Evolutionary conservation across 2,113 vertebrate species (phyloP).

Genomic region (Elephantulus edwardii): DNA sequence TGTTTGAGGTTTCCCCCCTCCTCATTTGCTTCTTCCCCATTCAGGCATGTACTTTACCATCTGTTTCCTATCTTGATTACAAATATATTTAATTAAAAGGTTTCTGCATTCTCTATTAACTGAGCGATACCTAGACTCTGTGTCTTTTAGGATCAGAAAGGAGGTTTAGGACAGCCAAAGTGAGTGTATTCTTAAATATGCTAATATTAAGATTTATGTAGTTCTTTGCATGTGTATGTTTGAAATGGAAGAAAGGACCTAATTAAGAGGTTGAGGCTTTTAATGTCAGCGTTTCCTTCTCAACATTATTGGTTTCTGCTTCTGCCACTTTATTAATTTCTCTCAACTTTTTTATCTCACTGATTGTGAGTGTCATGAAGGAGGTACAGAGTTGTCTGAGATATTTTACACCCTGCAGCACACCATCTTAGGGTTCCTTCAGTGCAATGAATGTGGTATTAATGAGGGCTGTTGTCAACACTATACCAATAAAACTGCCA

Average conservation of each 20-base stretch:
- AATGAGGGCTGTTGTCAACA: constrained; percentile 70
- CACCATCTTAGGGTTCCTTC: constrained; percentile 56
- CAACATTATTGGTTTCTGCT: constrained; percentile 75
- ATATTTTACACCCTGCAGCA: constrained; percentile 54
- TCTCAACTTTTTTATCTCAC: constrained; percentile 78
- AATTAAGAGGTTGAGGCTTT: constrained; percentile 78
- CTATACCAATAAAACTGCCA: constrained; percentile 61
- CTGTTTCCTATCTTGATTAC: constrained; percentile 66
- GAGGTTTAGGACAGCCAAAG: constrained; percentile 73
- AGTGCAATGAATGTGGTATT: constrained; percentile 66
- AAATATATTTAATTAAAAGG: constrained; percentile 81
- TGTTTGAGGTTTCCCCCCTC: too few species aligned
- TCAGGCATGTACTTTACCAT: constrained; percentile 67
- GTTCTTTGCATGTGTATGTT: neutral
- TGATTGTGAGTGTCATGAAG: constrained; percentile 73
- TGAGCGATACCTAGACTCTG: constrained; percentile 72
- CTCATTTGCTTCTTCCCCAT: constrained; percentile 70
- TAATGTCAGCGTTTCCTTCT: constrained; percentile 75
- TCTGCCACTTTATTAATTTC: constrained; percentile 76
- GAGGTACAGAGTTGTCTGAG: constrained; percentile 56
- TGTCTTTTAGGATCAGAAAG: constrained; percentile 67
- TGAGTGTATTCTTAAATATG: constrained; percentile 71
- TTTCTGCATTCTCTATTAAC: constrained; percentile 78
- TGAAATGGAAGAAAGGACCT: constrained; percentile 69
- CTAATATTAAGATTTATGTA: constrained; percentile 71